A percentile compares a stretch with the other conserved stretches of the same genome.
phyloP scores from a whole-genome alignment of 2,888 invertebrate species.

The Rhorus exstirpatorius region DNA sequence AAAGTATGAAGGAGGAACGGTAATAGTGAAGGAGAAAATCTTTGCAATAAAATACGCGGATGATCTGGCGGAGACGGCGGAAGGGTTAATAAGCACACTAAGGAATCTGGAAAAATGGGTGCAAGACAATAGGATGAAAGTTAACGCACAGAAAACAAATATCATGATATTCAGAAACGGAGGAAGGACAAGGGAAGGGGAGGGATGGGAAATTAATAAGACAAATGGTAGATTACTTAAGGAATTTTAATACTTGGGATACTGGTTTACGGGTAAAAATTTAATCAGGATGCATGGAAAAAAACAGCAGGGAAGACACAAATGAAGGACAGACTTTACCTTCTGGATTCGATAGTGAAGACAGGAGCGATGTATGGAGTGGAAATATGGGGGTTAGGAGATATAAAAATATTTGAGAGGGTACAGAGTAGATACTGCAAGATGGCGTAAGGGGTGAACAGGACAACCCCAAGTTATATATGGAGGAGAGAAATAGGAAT shows the following conservation, averaged over 20 bases:
- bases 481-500: background rate
- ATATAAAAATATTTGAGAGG: slow-evolving; percentile 8
- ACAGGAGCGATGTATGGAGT: slow-evolving; percentile 42
- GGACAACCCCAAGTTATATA: background rate
- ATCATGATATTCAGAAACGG: slow-evolving; percentile 3
- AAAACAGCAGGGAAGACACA: slow-evolving; percentile 16
- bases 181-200: background rate
- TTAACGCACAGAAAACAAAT: background rate
- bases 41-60: too few relatives aligned
- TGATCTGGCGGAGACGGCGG: too few relatives aligned
- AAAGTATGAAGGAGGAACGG: too few relatives aligned
- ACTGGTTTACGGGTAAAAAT: background rate
- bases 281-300: background rate
- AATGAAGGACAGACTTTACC: slow-evolving; percentile 30
- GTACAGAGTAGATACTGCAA: slow-evolving; percentile 23
- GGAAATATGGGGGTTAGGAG: slow-evolving; percentile 31
- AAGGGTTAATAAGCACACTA: too few relatives aligned
- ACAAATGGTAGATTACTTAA: background rate
- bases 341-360: slow-evolving; percentile 34
- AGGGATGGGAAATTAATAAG: background rate
- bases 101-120: background rate
- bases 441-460: slow-evolving; percentile 7
- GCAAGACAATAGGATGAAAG: background rate
- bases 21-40: too few relatives aligned
- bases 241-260: background rate